Conservation (phyloP, 2,113 vertebrate genomes). For the Zapornia atra region DNA sequence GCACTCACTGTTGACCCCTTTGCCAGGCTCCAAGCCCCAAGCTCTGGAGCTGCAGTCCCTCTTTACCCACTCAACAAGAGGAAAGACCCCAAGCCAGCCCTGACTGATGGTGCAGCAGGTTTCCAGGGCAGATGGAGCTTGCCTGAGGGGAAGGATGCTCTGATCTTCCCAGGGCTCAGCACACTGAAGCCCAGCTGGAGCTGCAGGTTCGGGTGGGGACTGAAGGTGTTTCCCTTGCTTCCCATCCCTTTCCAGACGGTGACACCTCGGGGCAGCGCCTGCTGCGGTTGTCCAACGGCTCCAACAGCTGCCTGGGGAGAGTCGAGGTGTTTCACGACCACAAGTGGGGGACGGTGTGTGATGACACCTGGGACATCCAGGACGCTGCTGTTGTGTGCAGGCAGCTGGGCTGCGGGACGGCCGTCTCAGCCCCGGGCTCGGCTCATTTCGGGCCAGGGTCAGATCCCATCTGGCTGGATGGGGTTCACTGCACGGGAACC, state of each 20-base stretch:
- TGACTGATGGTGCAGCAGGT: background rate
- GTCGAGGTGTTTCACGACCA: background rate
- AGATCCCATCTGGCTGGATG: background rate
- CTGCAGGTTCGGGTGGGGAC: rapidly evolving
- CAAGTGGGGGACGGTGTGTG: background rate
- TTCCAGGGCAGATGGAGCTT: background rate
- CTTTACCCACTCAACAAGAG: background rate
- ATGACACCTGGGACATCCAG: background rate
- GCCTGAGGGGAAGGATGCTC: rapidly evolving
- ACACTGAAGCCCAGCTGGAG: rapidly evolving
- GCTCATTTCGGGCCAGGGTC: background rate
- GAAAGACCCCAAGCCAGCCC: background rate
- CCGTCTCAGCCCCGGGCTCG: background rate
- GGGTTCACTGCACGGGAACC: rapidly evolving
- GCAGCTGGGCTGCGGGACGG: constrained; percentile 62
- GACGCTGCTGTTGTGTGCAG: background rate
- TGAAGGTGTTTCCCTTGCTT: background rate
- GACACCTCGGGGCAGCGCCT: rapidly evolving
- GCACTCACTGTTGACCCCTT: background rate
- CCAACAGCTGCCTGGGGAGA: background rate
- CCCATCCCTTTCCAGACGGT: rapidly evolving
- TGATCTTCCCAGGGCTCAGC: background rate
- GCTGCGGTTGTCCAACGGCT: background rate
- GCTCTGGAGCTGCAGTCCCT: background rate
- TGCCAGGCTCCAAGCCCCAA: background rate